Evolutionary conservation across 2,888 invertebrate species (phyloP), one percentile per base, ranked within the genome.

Genomic region (Drosophila maculinotata): DNA sequence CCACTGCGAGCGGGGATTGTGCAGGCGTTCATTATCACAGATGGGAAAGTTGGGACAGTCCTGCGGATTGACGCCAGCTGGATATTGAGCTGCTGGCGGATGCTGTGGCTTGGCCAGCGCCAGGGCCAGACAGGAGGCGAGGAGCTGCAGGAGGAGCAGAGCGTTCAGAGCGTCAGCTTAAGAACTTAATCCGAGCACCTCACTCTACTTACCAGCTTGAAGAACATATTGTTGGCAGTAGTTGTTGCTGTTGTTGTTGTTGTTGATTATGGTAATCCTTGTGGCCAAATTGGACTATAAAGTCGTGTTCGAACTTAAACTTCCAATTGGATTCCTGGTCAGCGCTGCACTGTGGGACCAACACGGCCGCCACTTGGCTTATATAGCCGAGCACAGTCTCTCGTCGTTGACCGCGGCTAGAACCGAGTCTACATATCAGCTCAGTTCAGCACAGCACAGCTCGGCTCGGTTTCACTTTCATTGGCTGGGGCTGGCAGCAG

Each of bases 21-120:
- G 91, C 70, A 92, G 79, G 26, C 91, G 87, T n/a, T 90, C 90
- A 80, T 92, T 92, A 90, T 92, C 92, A 89, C 93, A 93, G 89
- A 92, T 90, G 72, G 93, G 93, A 72, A 92, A 93, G 76, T 90
- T 90, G 73, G 93, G 93, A 70, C 93, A 93, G 68, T 92, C 90
- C 75, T 89, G 88, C 54, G 93, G 93, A 89, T 92, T 91, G 14
- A 93, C 91, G 44, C 92, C 92, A 70, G 92, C 92, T 59, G 92
- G 92, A 86, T 91, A 92, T 58, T 91, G 91, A 3, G 92, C 92
- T 15, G 92, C 91, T 52, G 76, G 89, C 60, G 44, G 90, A 70
- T 91, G 91, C 73, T 92, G 92, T 9, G 92, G 91, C 58, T 90
- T 90, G 47, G 91, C 90, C 70, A 89, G 64, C 5, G 88, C 90